Base-by-base conservation (phyloP, 2,888 invertebrate species). In the Noctua fimbriata region DNA sequence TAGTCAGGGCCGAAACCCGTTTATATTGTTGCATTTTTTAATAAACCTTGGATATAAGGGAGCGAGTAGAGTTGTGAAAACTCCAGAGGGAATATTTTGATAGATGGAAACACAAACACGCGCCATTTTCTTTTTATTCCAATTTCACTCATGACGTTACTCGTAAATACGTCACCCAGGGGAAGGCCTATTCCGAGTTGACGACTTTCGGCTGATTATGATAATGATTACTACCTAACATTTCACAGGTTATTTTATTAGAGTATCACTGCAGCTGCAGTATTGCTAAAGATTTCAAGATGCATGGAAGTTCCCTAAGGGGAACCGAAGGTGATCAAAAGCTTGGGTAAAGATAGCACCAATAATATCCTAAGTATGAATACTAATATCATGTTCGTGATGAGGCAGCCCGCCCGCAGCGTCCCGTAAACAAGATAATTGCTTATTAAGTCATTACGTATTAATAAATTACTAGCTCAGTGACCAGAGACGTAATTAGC, bases 401-500 rank as follows among this genome's bases (percentile, higher is more conserved):
- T 9, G 47, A 55, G 60, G 21, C 21, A 36, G 69, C 36, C 60
- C 78, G 73, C 73, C 78, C 60, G 52, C 52, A 52, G 55, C 65
- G 58, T 73, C 81, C 81, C 32, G 73, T 66, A 70, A 73, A 78
- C 73, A 70, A 82, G 65, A 83, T 82, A 77, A 81, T 71, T 83
- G 73, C 66, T 78, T 66, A 82, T 82, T 82, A 70, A 70, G 69
- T 70, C 60, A 78, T 82, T 78, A 70, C 73, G 73, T 73, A 83
- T 83, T 78, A 83, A 73, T 83, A 83, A 78, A 83, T 82, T 49
- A 78, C 78, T 65, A 66, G 65, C 78, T 67, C 73, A 78, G 14
- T 78, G 73, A 66, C 83, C 83, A 83, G 73, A 60, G 47, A 55
- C n/a, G 36, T 58, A 76, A 77, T 82, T 63, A 82, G 32, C 76